These are phyloP conservation scores for Agrypnia vestita DNA, from an alignment of 1,140 invertebrate genomes.

Conservation along the genomic window DNA sequence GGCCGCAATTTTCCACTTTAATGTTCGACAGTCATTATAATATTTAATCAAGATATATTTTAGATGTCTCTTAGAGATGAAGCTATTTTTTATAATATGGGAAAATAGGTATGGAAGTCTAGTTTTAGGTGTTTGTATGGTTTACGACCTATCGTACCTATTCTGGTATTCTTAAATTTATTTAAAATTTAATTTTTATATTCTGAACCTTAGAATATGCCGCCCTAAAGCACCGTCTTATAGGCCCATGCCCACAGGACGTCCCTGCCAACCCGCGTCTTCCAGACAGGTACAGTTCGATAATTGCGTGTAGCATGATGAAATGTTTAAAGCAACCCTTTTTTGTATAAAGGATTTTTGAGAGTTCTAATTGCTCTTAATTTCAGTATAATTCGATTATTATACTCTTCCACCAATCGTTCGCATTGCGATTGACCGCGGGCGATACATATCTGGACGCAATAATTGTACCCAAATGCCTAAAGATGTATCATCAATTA, in stretches of 20 bases:
- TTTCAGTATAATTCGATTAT: slow-evolving; percentile 36
- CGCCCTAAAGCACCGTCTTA: too few species aligned
- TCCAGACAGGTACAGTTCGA: slow-evolving; percentile 36
- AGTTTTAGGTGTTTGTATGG: too few species aligned
- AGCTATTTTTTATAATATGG: too few species aligned
- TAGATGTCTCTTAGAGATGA: too few species aligned
- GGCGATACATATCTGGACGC: slow-evolving; percentile 30
- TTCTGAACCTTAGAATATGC: too few species aligned
- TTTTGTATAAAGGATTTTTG: background rate
- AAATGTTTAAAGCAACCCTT: slow-evolving; percentile 26
- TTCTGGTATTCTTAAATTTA: too few species aligned
- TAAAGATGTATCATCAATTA: slow-evolving; percentile 40
- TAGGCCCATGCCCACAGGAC: background rate
- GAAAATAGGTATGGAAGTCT: too few species aligned
- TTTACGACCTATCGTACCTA: too few species aligned
- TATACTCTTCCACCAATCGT: slow-evolving; percentile 31
- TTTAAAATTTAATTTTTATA: too few species aligned
- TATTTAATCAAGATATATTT: too few species aligned
- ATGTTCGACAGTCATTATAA: too few species aligned
- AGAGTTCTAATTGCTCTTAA: slow-evolving; percentile 35
- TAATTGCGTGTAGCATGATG: slow-evolving; percentile 39
- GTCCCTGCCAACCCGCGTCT: slow-evolving; percentile 13
- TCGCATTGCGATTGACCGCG: slow-evolving; percentile 42
- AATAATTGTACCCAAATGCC: slow-evolving; percentile 8
- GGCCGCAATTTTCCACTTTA: too few species aligned